These are phyloP conservation scores for Caenorhabditis briggsae DNA, from an alignment of 1,140 invertebrate species.

Conservation along the genomic window DNA sequence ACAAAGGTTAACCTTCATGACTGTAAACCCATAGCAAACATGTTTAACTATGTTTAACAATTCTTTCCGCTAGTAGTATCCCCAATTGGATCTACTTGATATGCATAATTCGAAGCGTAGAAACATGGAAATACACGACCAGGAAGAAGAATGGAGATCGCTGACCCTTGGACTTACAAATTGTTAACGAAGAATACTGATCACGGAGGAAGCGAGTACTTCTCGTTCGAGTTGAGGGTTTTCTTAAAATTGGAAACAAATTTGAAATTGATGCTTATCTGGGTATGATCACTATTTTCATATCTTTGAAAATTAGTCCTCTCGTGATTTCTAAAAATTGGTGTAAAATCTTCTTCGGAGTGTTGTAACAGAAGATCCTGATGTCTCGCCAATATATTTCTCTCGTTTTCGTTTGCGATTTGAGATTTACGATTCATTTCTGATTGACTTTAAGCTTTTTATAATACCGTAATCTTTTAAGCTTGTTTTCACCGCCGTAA, in stretches of 20 bases:
- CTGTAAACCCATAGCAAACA: too few species aligned
- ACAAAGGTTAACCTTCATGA: neutral
- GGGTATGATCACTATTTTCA: conserved; percentile 16
- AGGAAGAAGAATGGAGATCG: neutral
- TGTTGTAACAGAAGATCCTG: too few species aligned
- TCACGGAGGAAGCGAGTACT: neutral
- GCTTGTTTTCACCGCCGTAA: neutral
- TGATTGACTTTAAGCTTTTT: conserved; percentile 4
- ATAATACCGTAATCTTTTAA: neutral
- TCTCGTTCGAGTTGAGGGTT: neutral
- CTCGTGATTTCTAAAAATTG: too few species aligned
- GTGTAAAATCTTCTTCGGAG: too few species aligned
- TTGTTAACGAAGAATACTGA: neutral
- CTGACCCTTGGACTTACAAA: neutral
- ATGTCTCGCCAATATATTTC: too few species aligned
- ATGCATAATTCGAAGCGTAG: neutral
- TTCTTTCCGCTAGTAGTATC: neutral
- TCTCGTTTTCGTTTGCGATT: neutral
- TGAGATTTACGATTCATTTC: neutral
- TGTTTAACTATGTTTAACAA: too few species aligned
- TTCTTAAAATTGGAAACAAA: neutral
- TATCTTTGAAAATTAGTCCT: too few species aligned
- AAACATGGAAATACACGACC: neutral
- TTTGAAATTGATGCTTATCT: neutral
- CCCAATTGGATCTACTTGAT: neutral